Percentiles rank a stretch among this genome's conserved stretches.
Evolutionary conservation across 2,888 invertebrate genomes (phyloP).

Genomic region (Caenorhabditis macrosperma): DNA sequence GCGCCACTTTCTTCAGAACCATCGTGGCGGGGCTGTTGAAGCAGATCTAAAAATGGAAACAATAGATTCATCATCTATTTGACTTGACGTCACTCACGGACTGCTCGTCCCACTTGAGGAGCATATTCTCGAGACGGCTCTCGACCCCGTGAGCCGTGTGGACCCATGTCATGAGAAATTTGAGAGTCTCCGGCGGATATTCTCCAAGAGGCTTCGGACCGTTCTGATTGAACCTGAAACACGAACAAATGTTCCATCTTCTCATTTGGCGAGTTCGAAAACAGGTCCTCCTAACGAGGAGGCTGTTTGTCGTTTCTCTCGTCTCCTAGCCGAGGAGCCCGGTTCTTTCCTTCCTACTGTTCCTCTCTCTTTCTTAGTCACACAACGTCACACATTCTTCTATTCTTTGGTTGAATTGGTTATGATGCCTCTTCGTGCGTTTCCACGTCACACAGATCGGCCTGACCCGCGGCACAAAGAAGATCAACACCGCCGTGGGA

Average conservation of each 20-base stretch:
- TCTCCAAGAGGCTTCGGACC: slow-evolving; percentile 29
- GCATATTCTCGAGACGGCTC: slow-evolving; percentile 49
- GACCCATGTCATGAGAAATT: slow-evolving; percentile 38
- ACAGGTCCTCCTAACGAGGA: neutral
- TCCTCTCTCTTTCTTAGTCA: neutral
- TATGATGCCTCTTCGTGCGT: slow-evolving; percentile 9
- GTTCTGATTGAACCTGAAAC: slow-evolving; percentile 25
- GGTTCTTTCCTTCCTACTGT: slow-evolving; percentile 1
- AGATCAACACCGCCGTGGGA: neutral
- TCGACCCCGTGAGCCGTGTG: slow-evolving; percentile 45
- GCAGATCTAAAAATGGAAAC: slow-evolving; percentile 45
- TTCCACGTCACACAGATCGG: slow-evolving; percentile 19
- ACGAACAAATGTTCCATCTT: neutral
- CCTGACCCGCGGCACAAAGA: slow-evolving; percentile 4
- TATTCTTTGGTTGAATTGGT: slow-evolving; percentile 29
- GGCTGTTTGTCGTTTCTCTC: neutral
- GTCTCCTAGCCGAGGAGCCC: neutral
- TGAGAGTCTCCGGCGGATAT: slow-evolving; percentile 42
- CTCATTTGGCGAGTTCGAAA: neutral
- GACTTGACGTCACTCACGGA: slow-evolving; percentile 39
- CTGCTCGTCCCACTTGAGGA: slow-evolving; percentile 52
- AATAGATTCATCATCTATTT: slow-evolving; percentile 6
- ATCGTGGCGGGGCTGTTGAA: slow-evolving; percentile 16
- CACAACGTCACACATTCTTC: slow-evolving; percentile 39
- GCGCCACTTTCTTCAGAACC: slow-evolving; percentile 15